Base-by-base conservation (phyloP, 2,797 vertebrate species). In the Acipenser oxyrinchus region DNA sequence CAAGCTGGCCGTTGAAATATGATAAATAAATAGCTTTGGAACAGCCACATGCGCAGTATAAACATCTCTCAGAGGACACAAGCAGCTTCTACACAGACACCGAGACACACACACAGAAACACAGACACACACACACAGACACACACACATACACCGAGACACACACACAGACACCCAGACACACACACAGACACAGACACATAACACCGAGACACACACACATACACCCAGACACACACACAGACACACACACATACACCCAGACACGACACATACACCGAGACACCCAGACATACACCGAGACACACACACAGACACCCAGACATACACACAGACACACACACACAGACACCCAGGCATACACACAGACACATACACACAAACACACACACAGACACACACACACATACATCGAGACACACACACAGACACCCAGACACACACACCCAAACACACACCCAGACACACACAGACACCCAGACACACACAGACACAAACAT, bases 351-450 rank as follows among this genome's bases (percentile, higher is more conserved):
- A 50, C 67, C 37, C 13, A 57, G 18, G 64, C 61, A 57, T 15
- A 18, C 49, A 23, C 49, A 73, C 83, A 85, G 83, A 88, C 85
- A 87, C 83, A 87, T 78, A 82, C 76, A 67, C 77, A 59, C 60
- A 53, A 5, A 79, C 77, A 48, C 79, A 60, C 76, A 75, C 76
- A 49, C 71, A 77, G 71, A 72, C 77, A 80, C 74, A 74, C 65
- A 71, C 75, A 63, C 76, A 74, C 72, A 69, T 71, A 72, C 51
- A 23, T 51, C 10, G 51, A 68, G 23, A 37, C 53, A n/a, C 8
- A 11, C 53, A 66, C 6, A 57, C 23, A 66, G 51, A 57, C 53
- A 66, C 49, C 6, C 53, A 55, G 23, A 62, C 48, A 52, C 10
- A 15, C 10, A 53, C 18, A 63, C 37, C 53, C 15, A 13, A 7